Evolutionary conservation across 1,140 invertebrate genomes (phyloP).

Genomic region (Chironomus striatipennis): DNA sequence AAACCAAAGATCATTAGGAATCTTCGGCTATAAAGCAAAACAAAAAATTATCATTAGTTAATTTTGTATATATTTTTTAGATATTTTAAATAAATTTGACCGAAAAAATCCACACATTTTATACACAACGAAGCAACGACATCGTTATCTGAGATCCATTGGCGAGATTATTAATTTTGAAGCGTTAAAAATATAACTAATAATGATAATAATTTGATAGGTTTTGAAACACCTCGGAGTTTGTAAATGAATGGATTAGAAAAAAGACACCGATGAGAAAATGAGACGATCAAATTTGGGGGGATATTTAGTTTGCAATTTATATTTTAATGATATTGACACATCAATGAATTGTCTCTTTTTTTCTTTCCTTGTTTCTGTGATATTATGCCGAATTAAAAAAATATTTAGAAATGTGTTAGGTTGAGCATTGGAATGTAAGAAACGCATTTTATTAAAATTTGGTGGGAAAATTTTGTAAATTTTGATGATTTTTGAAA

Average conservation of each 20-base stretch:
- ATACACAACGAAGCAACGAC: background rate
- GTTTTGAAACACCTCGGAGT: background rate
- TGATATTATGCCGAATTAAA: no score
- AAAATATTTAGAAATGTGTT: no score
- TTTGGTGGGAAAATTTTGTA: no score
- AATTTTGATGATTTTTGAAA: no score
- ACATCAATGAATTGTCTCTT: no score
- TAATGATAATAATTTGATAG: conserved; percentile 10
- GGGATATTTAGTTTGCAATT: background rate
- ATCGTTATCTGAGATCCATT: background rate
- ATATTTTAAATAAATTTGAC: background rate
- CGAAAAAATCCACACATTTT: background rate
- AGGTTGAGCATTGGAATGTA: no score
- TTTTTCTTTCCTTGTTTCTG: no score
- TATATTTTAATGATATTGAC: background rate
- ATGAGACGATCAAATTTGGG: no score
- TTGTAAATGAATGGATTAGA: background rate
- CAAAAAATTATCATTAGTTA: background rate
- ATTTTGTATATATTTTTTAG: background rate
- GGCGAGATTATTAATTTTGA: background rate
- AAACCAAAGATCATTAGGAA: background rate
- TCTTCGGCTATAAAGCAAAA: no score
- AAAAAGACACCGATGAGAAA: conserved; percentile 1
- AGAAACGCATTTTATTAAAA: no score
- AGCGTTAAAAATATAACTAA: background rate